Base-by-base conservation (phyloP, 2,113 vertebrate species). In the Colaptes auratus region DNA sequence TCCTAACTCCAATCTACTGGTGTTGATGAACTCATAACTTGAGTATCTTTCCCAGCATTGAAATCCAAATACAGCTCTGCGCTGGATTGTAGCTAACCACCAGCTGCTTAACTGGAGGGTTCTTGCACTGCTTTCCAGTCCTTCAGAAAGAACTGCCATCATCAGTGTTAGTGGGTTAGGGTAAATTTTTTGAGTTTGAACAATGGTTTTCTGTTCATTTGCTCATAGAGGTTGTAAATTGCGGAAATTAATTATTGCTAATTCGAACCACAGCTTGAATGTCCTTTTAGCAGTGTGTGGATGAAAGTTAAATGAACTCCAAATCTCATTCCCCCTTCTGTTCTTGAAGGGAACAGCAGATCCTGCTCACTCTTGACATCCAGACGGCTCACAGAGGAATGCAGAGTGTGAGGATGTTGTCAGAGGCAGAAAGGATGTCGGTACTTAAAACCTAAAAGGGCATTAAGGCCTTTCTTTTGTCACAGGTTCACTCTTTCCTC, bases 231-330 rank as follows among this genome's bases (percentile, higher is more conserved):
- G 69, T 83, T 92, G 79, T 89, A 89, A 89, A 86, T 95, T 77
- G 85, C 85, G 93, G 85, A 88, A 95, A 94, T 94, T 95, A 96
- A 89, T 95, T 96, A 83, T 77, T 80, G 65, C 70, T 95, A 94
- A 95, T 96, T 94, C 93, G 89, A 96, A 56, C 72, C 36, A 39
- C 64, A 70, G 72, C 60, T 95, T 36, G 72, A 65, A 63, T 83
- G 60, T 55, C 82, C 74, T 90, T 90, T 89, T 53, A 94, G 60
- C 20, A 74, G 56, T 13, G 28, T 67, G 78, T 70, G 20, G 33
- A 87, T 88, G 75, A 52, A 88, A 65, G 79, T 89, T 82, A 93
- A 91, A 92, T 77, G 67, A 80, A 92, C 82, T 93, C 92, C 56
- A 60, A 77, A 91, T 85, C 52, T 66, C 30, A 19, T 89, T 92